Evolutionary conservation across 2,888 invertebrate species (phyloP), one percentile per base, ranked within the genome.

Genomic region (Lycia hirtaria): DNA sequence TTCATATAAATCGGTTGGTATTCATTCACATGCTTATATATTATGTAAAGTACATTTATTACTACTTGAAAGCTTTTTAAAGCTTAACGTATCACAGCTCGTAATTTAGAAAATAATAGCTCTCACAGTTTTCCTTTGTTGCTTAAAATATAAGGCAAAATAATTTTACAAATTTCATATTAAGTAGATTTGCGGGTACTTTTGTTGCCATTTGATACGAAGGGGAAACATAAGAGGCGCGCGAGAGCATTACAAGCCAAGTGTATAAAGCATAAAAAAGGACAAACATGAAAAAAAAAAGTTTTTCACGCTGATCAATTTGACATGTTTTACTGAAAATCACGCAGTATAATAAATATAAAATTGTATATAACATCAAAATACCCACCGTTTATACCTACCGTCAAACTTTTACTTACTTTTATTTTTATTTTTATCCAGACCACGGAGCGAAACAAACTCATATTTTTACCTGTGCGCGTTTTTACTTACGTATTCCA

Each of bases 321-420:
- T 51, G 10, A n/a, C 12, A 15, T 22, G 38, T 10, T 19, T 32
- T 17, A 32, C 44, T 48, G 40, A 32, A 32, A 38, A 40, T 45
- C 48, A 26, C 47, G 17, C 40, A 60, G 60, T 65, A 50, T 60
- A 55, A 35, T 20, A 51, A 60, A 24, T 68, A 41, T 44, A 62
- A 63, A 60, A 59, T 38, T 57, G 61, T 64, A 52, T 60, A 49
- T 47, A 50, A 49, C 49, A 56, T 48, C 41, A 59, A 60, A 20
- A 81, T 81, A 82, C 82, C 82, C 76, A 83, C 83, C 83, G 74
- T 75, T 32, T 50, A 74, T 83, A 87, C 88, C 86, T 81, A 87
- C 87, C 85, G 78, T 76, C 50, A 51, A 53, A 56, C 55, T 41
- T 50, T 56, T 56, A 72, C 75, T 76, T 73, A 77, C 63, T 59